Evolutionary conservation across 2,888 invertebrate species (phyloP), one percentile per base, ranked within the genome.

Genomic region (Melolontha melolontha): DNA sequence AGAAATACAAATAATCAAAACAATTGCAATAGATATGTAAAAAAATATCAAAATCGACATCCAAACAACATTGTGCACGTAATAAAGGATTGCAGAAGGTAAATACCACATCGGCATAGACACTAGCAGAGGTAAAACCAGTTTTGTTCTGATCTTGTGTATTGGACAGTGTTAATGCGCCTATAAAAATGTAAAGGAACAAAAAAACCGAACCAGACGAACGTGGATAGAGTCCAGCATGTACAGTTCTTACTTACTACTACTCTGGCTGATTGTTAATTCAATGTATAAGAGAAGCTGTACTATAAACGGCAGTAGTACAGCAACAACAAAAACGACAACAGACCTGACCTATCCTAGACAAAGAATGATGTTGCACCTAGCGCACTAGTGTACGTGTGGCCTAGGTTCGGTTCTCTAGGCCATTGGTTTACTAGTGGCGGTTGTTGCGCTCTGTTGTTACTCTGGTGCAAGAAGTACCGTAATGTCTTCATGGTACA

Each of bases 341-440:
- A 69, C 66, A 71, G 59, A 72, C 71, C 72, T 72, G 72, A 72
- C 72, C 72, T 72, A 72, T 72, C 72, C 70, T 72, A 72, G 72
- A 65, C 68, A 65, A 59, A 67, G 67, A 68, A 67, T 71, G 71
- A 72, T 71, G 67, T 69, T 71, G 70, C 72, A 70, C 68, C 69
- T 64, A 71, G 70, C 71, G 57, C 64, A 70, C 34, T 17, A 40
- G 44, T 59, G 44, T 42, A 29, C 16, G 44, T 12, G 40, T 57
- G 29, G 59, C 44, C 59, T 59, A 44, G 59, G 27, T 44, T 44
- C 59, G 59, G 42, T 51, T 55, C 66, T 68, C 64, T 69, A 69
- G 64, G 67, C 66, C 65, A 68, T 64, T 57, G 44, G 64, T 49
- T 44, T 67, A 67, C 50, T 62, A 42, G 59, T 59, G 59, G 17